Conservation (phyloP, 2,888 invertebrate species). For the Lasius platythorax region DNA sequence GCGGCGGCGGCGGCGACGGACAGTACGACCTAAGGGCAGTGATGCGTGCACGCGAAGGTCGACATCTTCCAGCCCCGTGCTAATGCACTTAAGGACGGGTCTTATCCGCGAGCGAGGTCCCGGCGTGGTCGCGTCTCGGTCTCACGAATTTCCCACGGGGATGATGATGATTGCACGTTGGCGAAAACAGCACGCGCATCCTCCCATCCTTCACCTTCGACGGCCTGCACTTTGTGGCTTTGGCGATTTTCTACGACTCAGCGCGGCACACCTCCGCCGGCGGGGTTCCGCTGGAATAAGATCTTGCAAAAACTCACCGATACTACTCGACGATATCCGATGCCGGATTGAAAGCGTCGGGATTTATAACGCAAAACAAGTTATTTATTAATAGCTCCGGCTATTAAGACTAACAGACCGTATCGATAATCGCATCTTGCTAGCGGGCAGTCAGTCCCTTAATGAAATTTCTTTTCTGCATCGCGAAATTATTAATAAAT, state of each 20-base stretch:
- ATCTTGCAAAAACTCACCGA: not conserved
- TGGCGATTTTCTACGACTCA: slow-evolving; percentile 14
- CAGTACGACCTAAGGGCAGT: slow-evolving; percentile 80
- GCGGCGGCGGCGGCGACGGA: slow-evolving; percentile 56
- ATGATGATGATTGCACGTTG: slow-evolving; percentile 71
- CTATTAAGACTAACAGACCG: not conserved
- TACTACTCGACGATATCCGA: not conserved
- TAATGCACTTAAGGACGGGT: slow-evolving; percentile 62
- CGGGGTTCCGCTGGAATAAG: not conserved
- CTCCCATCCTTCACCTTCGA: slow-evolving; percentile 49
- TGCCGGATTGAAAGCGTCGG: not conserved
- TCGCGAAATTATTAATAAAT: slow-evolving; percentile 13
- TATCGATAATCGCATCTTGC: slow-evolving; percentile 27
- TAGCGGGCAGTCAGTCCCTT: not conserved
- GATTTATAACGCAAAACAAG: not conserved
- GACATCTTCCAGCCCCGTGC: slow-evolving; percentile 61
- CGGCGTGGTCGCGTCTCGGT: slow-evolving; percentile 48
- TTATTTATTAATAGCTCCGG: slow-evolving; percentile 17
- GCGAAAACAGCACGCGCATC: slow-evolving; percentile 55
- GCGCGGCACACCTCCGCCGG: not conserved
- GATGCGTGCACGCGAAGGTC: slow-evolving; percentile 82
- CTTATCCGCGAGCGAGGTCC: slow-evolving; percentile 27
- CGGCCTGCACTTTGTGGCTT: slow-evolving; percentile 1
- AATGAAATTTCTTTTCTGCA: not conserved
- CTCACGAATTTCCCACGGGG: slow-evolving; percentile 78